Evolutionary conservation across 2,797 vertebrate genomes (phyloP), one percentile per base, ranked within the genome.

Genomic region (Phoeniculus purpureus): DNA sequence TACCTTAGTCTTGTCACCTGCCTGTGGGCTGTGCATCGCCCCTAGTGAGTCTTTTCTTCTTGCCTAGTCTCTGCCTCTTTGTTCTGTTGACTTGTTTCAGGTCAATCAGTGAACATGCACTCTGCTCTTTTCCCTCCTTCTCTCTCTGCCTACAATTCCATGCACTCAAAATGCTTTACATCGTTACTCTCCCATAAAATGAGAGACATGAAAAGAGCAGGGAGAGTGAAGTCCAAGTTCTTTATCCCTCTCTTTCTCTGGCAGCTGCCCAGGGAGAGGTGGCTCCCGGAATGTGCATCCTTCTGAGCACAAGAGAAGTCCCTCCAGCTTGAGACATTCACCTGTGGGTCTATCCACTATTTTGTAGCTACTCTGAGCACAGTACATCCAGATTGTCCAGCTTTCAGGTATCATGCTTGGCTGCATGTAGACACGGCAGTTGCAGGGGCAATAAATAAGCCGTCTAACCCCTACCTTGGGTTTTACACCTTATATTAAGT

Each of bases 81-180:
- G 29, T 29, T 25, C 21, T 19, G 3, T 29, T 29, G 5, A 9
- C 26, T 26, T 31, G 16, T 68, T 87, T 70, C 52, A 73, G n/a
- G 25, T 43, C 27, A 32, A 32, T 6, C 0, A 1, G 26, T 19
- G 54, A 62, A 40, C 1, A 7, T 20, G 37, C 32, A 31, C 3
- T 55, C 26, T 7, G 8, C 2, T 19, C 29, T 20, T 66, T 32
- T 29, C 40, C 13, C 9, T 90, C 47, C 25, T 60, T 3, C 27
- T 61, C 5, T 61, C 21, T 74, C 70, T 74, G 9, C 23, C 34
- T 59, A 29, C 43, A 79, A 31, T 15, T 54, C 15, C 19, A 22
- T 27, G 48, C 15, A 47, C 9, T 7, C 56, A 31, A 62, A 59
- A 55, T 3, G 4, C 12, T 50, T 54, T 58, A 9, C 25, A 26